Evolutionary conservation across 2,888 invertebrate genomes (phyloP).

Genomic region (Masnerella sp.): DNA sequence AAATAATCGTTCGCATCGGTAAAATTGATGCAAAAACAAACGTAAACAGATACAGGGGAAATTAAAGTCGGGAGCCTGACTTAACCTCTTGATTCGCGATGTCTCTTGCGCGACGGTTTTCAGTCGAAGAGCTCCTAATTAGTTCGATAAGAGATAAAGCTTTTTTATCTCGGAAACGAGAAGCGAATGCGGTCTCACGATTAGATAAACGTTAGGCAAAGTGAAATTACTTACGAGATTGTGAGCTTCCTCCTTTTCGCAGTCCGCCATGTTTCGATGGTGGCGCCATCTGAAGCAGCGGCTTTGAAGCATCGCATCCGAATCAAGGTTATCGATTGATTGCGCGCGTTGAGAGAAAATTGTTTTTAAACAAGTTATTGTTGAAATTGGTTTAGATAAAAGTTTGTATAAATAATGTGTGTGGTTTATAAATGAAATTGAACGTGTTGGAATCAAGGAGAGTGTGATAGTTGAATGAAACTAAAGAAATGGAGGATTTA

Average conservation of each 20-base stretch:
- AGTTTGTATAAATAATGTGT: too few relatives aligned
- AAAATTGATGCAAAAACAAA: slow-evolving; percentile 12
- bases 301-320: not conserved
- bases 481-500: too few relatives aligned
- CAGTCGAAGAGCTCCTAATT: slow-evolving; percentile 54
- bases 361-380: too few relatives aligned
- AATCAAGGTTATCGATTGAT: slow-evolving; percentile 43
- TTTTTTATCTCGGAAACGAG: slow-evolving; percentile 64
- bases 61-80: not conserved
- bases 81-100: slow-evolving; percentile 46
- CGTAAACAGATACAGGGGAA: slow-evolving; percentile 17
- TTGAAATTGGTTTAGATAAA: too few relatives aligned
- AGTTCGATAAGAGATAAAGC: slow-evolving; percentile 64
- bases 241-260: slow-evolving; percentile 89
- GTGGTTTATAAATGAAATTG: too few relatives aligned
- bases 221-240: slow-evolving; percentile 81
- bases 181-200: slow-evolving; percentile 63
- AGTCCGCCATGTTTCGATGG: slow-evolving; percentile 82
- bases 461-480: too few relatives aligned
- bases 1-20: not conserved
- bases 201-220: slow-evolving; percentile 75
- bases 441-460: too few relatives aligned
- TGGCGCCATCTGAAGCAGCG: slow-evolving; percentile 43
- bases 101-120: slow-evolving; percentile 2
- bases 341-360: too few relatives aligned